Evolutionary conservation across 2,797 vertebrate genomes (phyloP), one percentile per base, ranked within the genome.

Genomic region (Numenius phaeopus): DNA sequence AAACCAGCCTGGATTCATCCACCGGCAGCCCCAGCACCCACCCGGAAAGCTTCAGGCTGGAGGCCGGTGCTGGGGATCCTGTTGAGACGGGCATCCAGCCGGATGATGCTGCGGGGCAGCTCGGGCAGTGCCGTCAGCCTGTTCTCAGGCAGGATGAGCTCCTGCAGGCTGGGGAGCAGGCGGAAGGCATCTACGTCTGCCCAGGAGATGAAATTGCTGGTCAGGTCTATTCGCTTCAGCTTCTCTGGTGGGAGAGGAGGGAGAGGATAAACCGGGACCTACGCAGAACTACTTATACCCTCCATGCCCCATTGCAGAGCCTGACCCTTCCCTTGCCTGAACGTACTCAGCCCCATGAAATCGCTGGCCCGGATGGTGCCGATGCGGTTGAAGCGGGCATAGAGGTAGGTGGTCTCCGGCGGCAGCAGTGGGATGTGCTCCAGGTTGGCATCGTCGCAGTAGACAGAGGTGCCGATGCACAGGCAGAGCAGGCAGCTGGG

Each of bases 321-420:
- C 18, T 8, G 17, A 2, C 54, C 65, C 22, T 34, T 30, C 50
- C 62, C 47, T 54, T 8, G 50, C 58, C 14, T 9, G 9, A 21
- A 73, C 98, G 14, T 97, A 99, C 99, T 97, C 64, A 98, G 97
- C 85, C 98, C 98, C 21, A 32, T n/a, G 88, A 99, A 99, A 88
- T 98, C 98, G 0, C 55, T 62, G 23, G 97, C 95, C 26, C 95
- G 97, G 85, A 99, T 32, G 6, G 59, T 89, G 1, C 83, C 70
- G 91, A 99, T 98, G 86, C 94, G 98, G 97, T 99, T 99, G 98
- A 99, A 99, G 89, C 98, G 98, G 21, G 98, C 98, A 0, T 99
- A 99, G 54, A 99, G 98, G 96, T 98, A 98, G 9, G 95, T 87
- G 14, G 98, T 99, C 22, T 97, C 98, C 49, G 98, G 98, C 1